Evolutionary conservation across 2,888 invertebrate species (phyloP), one percentile per base, ranked within the genome.

Genomic region (Salticus scenicus): DNA sequence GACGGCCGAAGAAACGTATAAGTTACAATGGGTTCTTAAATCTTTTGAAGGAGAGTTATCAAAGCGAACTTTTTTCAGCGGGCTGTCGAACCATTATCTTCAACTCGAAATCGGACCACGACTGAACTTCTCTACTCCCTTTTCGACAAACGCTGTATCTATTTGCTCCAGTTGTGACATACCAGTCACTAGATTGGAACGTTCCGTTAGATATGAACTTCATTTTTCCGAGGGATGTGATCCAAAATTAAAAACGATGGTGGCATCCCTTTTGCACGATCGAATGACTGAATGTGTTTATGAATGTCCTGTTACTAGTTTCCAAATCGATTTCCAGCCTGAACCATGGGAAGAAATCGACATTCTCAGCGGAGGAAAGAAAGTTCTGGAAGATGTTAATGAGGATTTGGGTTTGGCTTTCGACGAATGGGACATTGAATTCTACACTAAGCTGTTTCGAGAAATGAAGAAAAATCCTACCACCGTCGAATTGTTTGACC

Each of bases 401-500:
- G 90, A 92, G 37, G 94, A 95, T 90, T 92, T 96, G 89, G 97
- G 98, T 77, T 92, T 98, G 88, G 97, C 98, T 1, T 97, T 98
- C 91, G 98, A 97, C 91, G 94, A 95, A 76, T 97, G 96, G 94
- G 98, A 98, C 91, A 92, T 98, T 90, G 94, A 96, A 84, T 97
- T 95, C 90, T 98, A 98, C 90, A 95, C 95, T 87, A 93, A 96
- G 90, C 92, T 98, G 82, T 98, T 98, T 92, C 93, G 93, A 86
- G 94, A 95, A 89, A 91, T 98, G 30, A 94, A 95, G 89, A 93
- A 98, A 76, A 96, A 99, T 92, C 99, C 99, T 28, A 98, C 98
- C 0, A 98, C 96, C 90, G 98, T 99, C 0, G 99, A 99, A 91
- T 95, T 98, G 90, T 98, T 99, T 92, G 99, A 99, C 92, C 94